A percentile compares a stretch with the other conserved stretches of the same genome.
These are phyloP conservation scores for Condylura cristata DNA, from an alignment of 2,113 vertebrate species.

Conservation along the genomic window DNA sequence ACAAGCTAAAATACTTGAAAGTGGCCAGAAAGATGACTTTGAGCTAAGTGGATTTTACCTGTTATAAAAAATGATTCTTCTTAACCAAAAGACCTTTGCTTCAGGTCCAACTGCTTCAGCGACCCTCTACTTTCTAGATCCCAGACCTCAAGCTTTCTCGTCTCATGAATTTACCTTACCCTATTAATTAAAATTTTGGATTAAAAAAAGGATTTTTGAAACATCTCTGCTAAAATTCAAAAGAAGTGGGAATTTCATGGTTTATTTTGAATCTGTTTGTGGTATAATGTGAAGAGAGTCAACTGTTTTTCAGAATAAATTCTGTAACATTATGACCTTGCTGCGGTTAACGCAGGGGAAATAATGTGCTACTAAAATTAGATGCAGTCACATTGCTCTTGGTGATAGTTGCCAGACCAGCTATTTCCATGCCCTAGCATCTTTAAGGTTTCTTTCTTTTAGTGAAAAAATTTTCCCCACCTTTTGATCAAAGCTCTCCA, in stretches of 20 bases:
- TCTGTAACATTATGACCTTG: background rate
- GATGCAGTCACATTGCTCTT: background rate
- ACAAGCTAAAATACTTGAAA: background rate
- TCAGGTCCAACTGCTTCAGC: background rate
- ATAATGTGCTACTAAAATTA: background rate
- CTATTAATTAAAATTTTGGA: background rate
- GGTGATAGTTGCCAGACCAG: background rate
- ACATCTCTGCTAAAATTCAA: background rate
- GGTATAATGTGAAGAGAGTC: background rate
- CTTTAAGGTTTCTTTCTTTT: slow-evolving; percentile 4
- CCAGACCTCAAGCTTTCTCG: background rate
- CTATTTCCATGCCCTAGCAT: background rate
- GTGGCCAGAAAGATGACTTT: no score
- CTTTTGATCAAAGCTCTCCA: slow-evolving; percentile 28
- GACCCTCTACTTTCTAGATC: background rate
- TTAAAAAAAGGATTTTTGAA: slow-evolving; percentile 7
- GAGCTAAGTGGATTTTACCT: background rate
- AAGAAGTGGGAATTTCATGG: background rate
- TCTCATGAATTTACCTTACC: background rate
- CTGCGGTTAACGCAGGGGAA: background rate
- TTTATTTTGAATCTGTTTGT: background rate
- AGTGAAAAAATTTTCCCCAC: background rate
- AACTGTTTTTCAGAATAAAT: background rate
- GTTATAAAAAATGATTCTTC: background rate
- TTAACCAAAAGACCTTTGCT: background rate